phyloP scores from a whole-genome alignment of 2,113 vertebrate species.

The Indri indri region DNA sequence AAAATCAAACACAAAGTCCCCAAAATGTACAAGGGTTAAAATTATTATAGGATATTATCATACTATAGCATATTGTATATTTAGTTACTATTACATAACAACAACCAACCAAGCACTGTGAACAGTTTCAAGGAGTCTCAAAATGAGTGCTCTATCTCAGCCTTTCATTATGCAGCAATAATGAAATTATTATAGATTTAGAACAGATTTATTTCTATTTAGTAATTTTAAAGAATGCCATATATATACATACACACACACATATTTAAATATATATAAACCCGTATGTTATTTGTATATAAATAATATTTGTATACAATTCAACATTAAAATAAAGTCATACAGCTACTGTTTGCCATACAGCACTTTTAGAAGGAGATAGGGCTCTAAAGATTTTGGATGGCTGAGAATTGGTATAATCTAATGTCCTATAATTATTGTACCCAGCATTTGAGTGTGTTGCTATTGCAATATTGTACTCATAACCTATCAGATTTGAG shows the following conservation, averaged over 20 bases:
- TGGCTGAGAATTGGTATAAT: neutral
- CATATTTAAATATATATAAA: neutral
- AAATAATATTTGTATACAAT: slow-evolving; percentile 1
- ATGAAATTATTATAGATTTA: neutral
- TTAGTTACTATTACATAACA: neutral
- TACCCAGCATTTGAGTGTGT: neutral
- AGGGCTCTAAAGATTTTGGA: neutral
- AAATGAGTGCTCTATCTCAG: neutral
- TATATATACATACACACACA: neutral
- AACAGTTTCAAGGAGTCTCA: neutral
- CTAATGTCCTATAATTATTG: neutral
- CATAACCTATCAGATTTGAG: neutral
- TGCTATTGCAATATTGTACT: neutral
- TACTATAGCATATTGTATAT: neutral
- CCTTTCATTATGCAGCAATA: neutral
- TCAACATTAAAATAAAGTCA: slow-evolving; percentile 26
- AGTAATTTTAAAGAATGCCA: neutral
- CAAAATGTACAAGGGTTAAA: neutral
- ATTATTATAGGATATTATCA: neutral
- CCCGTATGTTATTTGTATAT: neutral
- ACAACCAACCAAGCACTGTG: neutral
- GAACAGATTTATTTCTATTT: neutral
- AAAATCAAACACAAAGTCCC: neutral
- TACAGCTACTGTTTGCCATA: neutral
- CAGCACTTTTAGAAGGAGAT: neutral